Conservation (phyloP, 2,113 vertebrate species). For the Falcunculus frontatus region DNA sequence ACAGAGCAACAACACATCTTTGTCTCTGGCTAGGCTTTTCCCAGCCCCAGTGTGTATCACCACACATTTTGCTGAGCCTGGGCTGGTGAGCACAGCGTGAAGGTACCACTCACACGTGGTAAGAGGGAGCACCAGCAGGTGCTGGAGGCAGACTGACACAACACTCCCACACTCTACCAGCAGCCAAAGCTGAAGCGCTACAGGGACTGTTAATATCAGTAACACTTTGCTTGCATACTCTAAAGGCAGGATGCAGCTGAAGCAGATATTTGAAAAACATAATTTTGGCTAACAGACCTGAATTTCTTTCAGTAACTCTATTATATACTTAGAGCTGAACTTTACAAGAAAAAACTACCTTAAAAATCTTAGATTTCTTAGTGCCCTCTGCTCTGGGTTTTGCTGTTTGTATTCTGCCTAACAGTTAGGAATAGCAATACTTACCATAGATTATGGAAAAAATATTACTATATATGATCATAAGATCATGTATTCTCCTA, state of each 20-base stretch:
- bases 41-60: background rate
- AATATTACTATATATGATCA: background rate
- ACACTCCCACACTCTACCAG: background rate
- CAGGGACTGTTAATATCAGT: background rate
- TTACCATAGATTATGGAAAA: background rate
- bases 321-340: background rate
- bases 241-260: background rate
- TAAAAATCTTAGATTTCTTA: background rate
- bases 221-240: background rate
- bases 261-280: background rate
- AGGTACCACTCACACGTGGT: rapidly evolving
- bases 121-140: background rate
- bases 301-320: background rate
- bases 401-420: background rate
- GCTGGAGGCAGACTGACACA: background rate
- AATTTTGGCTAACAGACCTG: background rate
- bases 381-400: background rate
- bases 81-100: background rate
- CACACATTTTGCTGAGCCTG: background rate
- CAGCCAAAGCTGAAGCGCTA: background rate
- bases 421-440: background rate
- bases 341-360: background rate
- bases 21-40: background rate
- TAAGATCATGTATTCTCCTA: background rate
- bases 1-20: background rate